Base-by-base conservation (phyloP, 2,888 invertebrate species). In the Oligia strigilis region DNA sequence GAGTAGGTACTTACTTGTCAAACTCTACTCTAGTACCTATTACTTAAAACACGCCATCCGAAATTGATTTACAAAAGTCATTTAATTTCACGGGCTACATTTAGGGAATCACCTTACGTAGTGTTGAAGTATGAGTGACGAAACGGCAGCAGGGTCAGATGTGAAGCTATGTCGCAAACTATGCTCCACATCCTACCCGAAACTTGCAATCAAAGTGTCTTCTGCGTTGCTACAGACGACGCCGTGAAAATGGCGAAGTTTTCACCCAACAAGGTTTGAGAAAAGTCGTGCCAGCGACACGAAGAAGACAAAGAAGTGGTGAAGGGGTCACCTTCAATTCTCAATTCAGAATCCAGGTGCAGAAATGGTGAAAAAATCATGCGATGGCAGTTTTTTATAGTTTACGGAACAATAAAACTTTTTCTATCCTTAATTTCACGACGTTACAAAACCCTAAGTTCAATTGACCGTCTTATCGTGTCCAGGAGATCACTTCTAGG, bases 391-490 rank as follows among this genome's bases (percentile, higher is more conserved):
- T 43, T n/a, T 4, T 1, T 36, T 13, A 36, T 19, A 67, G 49
- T n/a, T 8, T n/a, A 14, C 13, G 40, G 13, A 40, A 49, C 4
- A 74, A n/a, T 40, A 9, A 67, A 66, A 17, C 17, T n/a, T 0
- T 52, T 40, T 58, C 72, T 52, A 29, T 43, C 9, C 13, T 36
- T 9, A 60, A 60, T 40, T 36, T 13, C 11, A 2, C 43, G 8
- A 52, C 23, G 6, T 8, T 70, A 36, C 5, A 46, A 36, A 14
- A 58, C 46, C 11, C 17, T 19, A 58, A 1, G 5, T 62, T 73
- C n/a, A 80, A 70, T 75, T 74, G 67, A 17, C 49, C 4, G 40
- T 49, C 55, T 69, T 64, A 80, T 81, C 81, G 13, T 58, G 43
- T 52, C 66, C n/a, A 17, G 4, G n/a, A 58, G 13, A 72, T 80